phyloP scores from a whole-genome alignment of 2,113 vertebrate genomes.

The Marmota monax region DNA sequence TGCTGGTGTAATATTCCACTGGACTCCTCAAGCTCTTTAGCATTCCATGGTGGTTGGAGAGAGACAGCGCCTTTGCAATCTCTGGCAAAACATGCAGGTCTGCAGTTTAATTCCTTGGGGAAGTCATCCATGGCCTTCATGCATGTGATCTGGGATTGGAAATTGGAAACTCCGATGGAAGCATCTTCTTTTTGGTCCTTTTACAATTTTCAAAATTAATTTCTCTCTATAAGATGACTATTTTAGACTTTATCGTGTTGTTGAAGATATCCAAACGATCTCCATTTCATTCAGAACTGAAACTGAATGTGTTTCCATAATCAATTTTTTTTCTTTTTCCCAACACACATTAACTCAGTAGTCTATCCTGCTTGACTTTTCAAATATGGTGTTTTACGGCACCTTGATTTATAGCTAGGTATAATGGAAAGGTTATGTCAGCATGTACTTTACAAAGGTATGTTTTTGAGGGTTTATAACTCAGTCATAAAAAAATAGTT shows the following conservation, averaged over 20 bases:
- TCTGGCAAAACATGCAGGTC: constrained; percentile 57
- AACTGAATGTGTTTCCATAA: constrained; percentile 50
- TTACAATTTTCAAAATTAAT: background rate
- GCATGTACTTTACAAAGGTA: constrained; percentile 84
- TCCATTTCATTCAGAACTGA: constrained; percentile 36
- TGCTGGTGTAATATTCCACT: background rate
- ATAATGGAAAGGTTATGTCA: constrained; percentile 85
- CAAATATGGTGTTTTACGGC: constrained; percentile 77
- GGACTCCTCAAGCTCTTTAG: constrained; percentile 25
- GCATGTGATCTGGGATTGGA: constrained; percentile 74
- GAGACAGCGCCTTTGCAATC: constrained; percentile 61
- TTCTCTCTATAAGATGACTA: background rate
- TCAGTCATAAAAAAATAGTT: constrained; percentile 81
- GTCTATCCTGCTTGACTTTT: constrained; percentile 77
- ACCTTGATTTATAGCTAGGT: constrained; percentile 77
- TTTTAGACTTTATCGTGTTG: constrained; percentile 41
- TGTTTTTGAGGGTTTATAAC: constrained; percentile 83
- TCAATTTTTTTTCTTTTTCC: constrained; percentile 5
- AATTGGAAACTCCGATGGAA: constrained; percentile 71
- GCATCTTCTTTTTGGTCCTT: constrained; percentile 9
- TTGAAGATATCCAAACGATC: background rate
- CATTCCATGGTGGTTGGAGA: background rate
- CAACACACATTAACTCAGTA: constrained; percentile 56
- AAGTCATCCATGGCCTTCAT: constrained; percentile 49
- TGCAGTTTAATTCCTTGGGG: constrained; percentile 74